A percentile compares a stretch with the other conserved stretches of the same genome.
phyloP scores from a whole-genome alignment of 2,797 vertebrate genomes.

The Typhlichthys subterraneus region DNA sequence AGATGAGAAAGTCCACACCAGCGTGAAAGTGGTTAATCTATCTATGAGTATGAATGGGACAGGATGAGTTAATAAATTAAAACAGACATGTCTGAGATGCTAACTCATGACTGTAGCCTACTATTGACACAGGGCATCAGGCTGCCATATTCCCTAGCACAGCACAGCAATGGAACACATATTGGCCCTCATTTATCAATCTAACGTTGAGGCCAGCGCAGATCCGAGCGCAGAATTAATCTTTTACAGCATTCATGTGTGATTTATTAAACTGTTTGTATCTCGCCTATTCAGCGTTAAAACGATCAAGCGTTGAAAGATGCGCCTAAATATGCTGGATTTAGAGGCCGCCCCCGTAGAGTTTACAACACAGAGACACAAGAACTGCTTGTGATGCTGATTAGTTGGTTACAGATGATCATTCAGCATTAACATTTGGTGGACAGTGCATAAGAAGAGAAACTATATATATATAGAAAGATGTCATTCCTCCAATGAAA shows the following conservation, averaged over 20 bases:
- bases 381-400: background rate
- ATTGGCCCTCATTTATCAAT: too few relatives aligned
- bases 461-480: constrained; percentile 8
- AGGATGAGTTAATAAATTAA: constrained; percentile 45
- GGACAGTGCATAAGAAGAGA: background rate
- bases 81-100: constrained; percentile 71
- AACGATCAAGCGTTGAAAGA: too few relatives aligned
- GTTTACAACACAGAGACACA: too few relatives aligned
- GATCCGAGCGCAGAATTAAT: too few relatives aligned
- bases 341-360: too few relatives aligned
- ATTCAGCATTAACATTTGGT: background rate
- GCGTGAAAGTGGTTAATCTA: too few relatives aligned
- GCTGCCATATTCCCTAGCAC: constrained; percentile 61
- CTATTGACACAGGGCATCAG: constrained; percentile 66
- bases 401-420: too few relatives aligned
- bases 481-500: constrained; percentile 18
- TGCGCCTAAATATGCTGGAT: too few relatives aligned
- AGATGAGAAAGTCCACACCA: background rate
- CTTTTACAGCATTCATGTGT: too few relatives aligned
- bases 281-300: too few relatives aligned
- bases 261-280: too few relatives aligned
- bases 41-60: constrained; percentile 29
- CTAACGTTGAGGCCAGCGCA: too few relatives aligned
- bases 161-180: constrained; percentile 44
- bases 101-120: constrained; percentile 49